Base-by-base conservation (phyloP, 2,888 invertebrate genomes). In the Synanthedon tipuliformis region DNA sequence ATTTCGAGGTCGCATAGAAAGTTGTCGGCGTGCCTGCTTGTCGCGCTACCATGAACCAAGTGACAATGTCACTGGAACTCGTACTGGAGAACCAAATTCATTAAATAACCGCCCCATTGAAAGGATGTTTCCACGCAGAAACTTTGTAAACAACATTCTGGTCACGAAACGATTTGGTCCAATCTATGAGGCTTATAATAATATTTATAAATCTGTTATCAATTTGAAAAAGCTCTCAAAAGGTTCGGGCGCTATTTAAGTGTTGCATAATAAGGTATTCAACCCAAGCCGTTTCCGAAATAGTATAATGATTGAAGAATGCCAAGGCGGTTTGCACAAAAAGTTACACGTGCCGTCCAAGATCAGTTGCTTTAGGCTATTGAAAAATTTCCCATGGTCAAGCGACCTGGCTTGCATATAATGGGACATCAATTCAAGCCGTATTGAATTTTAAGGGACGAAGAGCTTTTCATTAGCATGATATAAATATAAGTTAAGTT, bases 1-100 rank as follows among this genome's bases (percentile, higher is more conserved):
- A 81, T 75, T 87, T 85, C 78, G 86, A 87, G 87, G 87, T 86
- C 86, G 73, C 78, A 73, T 85, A 86, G 86, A 87, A 87, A 87
- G 87, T 87, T 81, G 76, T 75, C 72, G 50, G 34, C 15, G 34
- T 34, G 34, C 27, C 50, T 12, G 27, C 45, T 45, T 15, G 12
- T 45, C 45, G 45, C 41, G 27, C 48, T 51, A 53, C 53, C 51
- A 52, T 57, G 50, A 16, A 53, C 50, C 50, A 58, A 56, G 51
- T 57, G 55, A 50, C 51, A 56, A 59, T 45, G 15, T 15, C 45
- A 45, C 45, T 45, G 15, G 45, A n/a, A 45, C 15, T 45, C 45
- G 12, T n/a, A 45, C 45, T 3, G 45, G 12, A 49, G 8, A 16
- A 18, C 16, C 16, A 16, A 18, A 49, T 18, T 13, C 11, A 49